Base-by-base conservation (phyloP, 2,888 invertebrate genomes). In the Atrina japonica region DNA sequence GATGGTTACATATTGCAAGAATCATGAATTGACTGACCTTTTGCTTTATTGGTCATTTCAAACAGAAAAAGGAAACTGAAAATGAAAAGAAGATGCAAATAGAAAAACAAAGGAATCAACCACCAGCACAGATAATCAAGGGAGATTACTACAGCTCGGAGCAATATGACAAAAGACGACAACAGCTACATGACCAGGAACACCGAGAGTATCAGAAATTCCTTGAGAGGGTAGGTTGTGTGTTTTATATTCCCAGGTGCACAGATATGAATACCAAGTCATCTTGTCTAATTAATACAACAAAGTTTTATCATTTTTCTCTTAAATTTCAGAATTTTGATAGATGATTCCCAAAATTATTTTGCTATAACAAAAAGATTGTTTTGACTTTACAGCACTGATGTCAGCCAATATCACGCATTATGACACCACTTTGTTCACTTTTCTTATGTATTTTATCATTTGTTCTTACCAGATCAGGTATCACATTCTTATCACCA, bases 131-230 rank as follows among this genome's bases (percentile, higher is more conserved):
- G 1, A 41, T 61, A 6, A 11, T 29, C n/a, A 68, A 61, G 68
- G 68, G 61, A 40, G 45, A 53, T 23, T 67, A 60, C 59, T 67
- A 67, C n/a, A 16, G 35, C 53, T 40, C 67, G 7, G 67, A 67
- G 11, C 35, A 43, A 14, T 67, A 67, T 23, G 67, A 67, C 40
- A 50, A n/a, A 3, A 60, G 43, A 23, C 52, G 58, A n/a, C 53
- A 45, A 35, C 18, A 35, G 3, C 45, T 67, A 9, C 43, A 49
- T 0, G 41, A 50, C 16, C 23, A 60, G 25, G 27, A 52, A 43
- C 52, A 53, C 2, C 21, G 30, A 35, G 67, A 67, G 14, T 67
- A 67, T 27, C 60, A 67, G 43, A 27, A 67, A 30, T 60, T 21
- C 35, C 49, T 67, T 18, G 29, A 41, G 30, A 60, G 50, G 25